phyloP scores from a whole-genome alignment of 2,888 invertebrate genomes.

The Eueremaeus valkanovi region DNA sequence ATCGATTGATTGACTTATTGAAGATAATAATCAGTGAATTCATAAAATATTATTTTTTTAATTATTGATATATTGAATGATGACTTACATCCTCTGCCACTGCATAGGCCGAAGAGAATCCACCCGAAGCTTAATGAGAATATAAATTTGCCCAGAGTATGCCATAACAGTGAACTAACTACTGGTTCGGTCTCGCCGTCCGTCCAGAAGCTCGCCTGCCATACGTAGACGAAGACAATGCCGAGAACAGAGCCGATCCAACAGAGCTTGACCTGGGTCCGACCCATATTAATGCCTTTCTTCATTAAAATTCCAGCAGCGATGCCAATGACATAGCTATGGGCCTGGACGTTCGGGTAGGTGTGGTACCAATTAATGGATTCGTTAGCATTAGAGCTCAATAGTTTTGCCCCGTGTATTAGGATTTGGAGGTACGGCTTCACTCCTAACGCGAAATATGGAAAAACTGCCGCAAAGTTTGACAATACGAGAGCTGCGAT shows the following conservation, averaged over 20 bases:
- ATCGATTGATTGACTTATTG: too few relatives aligned
- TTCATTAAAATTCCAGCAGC: slow-evolving; percentile 8
- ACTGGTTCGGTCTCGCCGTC: not conserved
- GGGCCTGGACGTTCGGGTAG: not conserved
- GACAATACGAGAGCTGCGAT: not conserved
- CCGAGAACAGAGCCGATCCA: slow-evolving; percentile 2
- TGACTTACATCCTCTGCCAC: slow-evolving; percentile 21
- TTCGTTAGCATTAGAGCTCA: slow-evolving; percentile 1
- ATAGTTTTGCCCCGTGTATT: slow-evolving; percentile 13
- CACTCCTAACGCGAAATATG: not conserved
- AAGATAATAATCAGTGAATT: not conserved
- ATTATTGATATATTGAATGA: not conserved
- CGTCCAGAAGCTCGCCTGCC: not conserved
- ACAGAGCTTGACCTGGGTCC: not conserved
- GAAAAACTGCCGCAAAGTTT: not conserved
- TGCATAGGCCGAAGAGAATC: slow-evolving; percentile 8
- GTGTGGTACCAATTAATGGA: slow-evolving; percentile 17
- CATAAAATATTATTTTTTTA: not conserved
- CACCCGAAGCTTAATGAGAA: not conserved
- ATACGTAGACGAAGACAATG: not conserved
- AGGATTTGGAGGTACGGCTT: slow-evolving; percentile 13
- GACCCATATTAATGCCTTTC: not conserved
- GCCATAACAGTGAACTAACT: slow-evolving; percentile 2
- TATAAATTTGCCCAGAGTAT: not conserved
- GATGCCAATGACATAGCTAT: slow-evolving; percentile 14